Percentiles rank a stretch among this genome's conserved stretches.
These are phyloP conservation scores for Ochropleura plecta DNA, from an alignment of 2,888 invertebrate species.

Conservation along the genomic window DNA sequence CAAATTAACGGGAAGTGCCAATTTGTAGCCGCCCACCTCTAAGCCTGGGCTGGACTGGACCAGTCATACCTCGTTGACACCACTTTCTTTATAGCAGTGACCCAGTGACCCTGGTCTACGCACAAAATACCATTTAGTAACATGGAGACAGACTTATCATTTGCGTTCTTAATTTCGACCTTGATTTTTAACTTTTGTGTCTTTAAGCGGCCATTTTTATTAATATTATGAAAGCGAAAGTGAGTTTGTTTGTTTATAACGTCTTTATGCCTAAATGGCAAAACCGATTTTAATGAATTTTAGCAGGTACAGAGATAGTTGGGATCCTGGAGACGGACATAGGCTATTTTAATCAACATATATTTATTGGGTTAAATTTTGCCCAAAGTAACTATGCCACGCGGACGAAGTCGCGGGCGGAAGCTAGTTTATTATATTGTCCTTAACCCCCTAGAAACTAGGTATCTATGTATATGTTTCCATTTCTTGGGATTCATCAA, in stretches of 20 bases:
- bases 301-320: too few species aligned
- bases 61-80: slow-evolving; percentile 64
- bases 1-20: slow-evolving; percentile 75
- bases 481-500: background rate
- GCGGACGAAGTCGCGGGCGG: too few species aligned
- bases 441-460: background rate
- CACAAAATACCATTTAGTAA: background rate
- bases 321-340: too few species aligned
- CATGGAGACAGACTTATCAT: background rate
- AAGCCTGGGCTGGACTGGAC: slow-evolving; percentile 53
- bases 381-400: too few species aligned
- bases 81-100: slow-evolving; percentile 58
- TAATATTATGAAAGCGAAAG: too few species aligned
- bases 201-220: too few species aligned
- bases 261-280: too few species aligned
- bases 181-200: too few species aligned
- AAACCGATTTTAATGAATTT: too few species aligned
- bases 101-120: slow-evolving; percentile 1
- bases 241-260: too few species aligned
- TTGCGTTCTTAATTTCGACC: background rate
- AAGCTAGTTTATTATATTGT: background rate
- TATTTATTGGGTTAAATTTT: too few species aligned
- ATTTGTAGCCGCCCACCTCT: slow-evolving; percentile 77
- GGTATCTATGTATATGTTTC: background rate
- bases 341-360: too few species aligned